Evolutionary conservation across 2,888 invertebrate genomes (phyloP), one percentile per base, ranked within the genome.

Genomic region (Thereva nobilitata): DNA sequence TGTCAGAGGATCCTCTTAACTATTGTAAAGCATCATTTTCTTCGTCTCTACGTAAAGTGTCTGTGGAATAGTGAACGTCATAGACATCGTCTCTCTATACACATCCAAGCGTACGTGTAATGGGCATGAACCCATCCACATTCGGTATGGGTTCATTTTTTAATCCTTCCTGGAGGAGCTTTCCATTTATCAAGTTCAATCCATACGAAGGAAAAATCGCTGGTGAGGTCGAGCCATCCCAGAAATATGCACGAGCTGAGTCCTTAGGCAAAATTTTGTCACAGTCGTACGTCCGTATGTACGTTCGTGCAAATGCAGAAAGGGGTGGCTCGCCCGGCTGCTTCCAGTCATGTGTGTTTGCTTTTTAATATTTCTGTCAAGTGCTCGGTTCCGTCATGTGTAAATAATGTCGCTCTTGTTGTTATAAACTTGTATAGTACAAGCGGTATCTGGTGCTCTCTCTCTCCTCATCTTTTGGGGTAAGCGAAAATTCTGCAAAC

Each of bases 321-420:
- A 12, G 61, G 41, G 23, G 35, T 7, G 50, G 40, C 61, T 61
- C 41, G 61, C 41, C 50, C 49, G 50, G 40, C 49, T 61, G 61
- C 61, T 61, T 61, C 50, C 59, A 67, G 69, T 70, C 67, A 69
- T 71, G 69, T 23, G 23, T 72, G 71, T 70, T 71, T 72, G 71
- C 71, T 72, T 72, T 72, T 70, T 71, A 70, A 72, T 72, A 71
- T 72, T 66, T 57, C 72, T 71, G 71, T 72, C 72, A 72, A 72
- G 72, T 72, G 72, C 71, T 72, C 67, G 71, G 71, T 72, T 72
- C 72, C 72, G 72, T 68, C 72, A 72, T 72, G 72, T 72, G 72
- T 71, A 72, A 72, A 72, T 72, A 72, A 72, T 72, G 63, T 69
- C 69, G 68, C 66, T 69, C 69, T 69, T 72, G 68, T 71, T 71